Evolutionary conservation across 2,113 vertebrate species (phyloP).

Genomic region (Platysteira castanea): DNA sequence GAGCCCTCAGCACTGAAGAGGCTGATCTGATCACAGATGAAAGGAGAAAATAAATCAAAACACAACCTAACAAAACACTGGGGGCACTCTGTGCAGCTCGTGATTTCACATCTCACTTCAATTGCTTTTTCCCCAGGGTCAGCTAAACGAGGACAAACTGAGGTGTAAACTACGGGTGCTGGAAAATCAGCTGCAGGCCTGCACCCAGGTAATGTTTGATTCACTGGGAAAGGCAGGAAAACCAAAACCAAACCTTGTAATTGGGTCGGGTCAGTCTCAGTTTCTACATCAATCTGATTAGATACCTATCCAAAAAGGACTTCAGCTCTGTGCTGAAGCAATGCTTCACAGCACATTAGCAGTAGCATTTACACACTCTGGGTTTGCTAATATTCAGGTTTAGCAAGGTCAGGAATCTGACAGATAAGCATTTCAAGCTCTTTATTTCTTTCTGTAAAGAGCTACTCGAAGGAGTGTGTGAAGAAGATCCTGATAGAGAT

Average conservation of each 20-base stretch:
- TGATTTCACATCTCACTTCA: not conserved
- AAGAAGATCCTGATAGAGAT: conserved; percentile 85
- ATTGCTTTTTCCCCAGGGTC: conserved; percentile 72
- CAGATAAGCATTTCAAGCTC: not conserved
- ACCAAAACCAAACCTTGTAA: not conserved
- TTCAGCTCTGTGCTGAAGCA: not conserved
- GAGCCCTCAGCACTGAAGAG: not conserved
- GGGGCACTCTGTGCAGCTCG: not conserved
- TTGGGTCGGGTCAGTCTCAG: not conserved
- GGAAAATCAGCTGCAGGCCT: conserved; percentile 88
- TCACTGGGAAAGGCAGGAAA: not conserved
- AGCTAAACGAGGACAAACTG: conserved; percentile 87
- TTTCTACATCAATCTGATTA: not conserved
- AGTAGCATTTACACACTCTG: not conserved
- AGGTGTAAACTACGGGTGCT: conserved; percentile 83
- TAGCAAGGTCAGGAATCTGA: not conserved
- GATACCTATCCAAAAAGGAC: not conserved
- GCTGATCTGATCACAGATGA: not conserved
- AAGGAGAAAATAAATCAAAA: not conserved
- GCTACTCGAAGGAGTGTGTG: conserved; percentile 75
- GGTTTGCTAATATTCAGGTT: not conserved
- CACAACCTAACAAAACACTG: not conserved
- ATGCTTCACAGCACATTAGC: not conserved
- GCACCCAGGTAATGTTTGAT: conserved; percentile 80
- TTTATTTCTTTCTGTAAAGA: conserved; percentile 55